Conservation (phyloP, 2,888 invertebrate genomes). For the Dorcus parallelipipedus region DNA sequence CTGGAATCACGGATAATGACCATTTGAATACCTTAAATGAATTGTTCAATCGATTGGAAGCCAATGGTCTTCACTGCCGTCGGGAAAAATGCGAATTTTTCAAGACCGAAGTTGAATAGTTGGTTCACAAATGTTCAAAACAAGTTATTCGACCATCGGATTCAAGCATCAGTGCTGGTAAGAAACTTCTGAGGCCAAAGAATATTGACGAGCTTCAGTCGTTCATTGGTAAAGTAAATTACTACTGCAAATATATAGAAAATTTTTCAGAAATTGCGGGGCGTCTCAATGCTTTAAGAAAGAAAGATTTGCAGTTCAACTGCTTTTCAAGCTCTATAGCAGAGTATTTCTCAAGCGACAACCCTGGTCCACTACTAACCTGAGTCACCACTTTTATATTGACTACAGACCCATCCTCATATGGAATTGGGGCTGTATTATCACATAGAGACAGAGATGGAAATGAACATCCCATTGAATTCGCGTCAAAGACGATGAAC, state of each 20-base stretch:
- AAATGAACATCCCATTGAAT: conserved; percentile 1
- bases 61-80: neutral
- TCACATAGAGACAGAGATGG: neutral
- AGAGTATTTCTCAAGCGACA: neutral
- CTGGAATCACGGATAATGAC: neutral
- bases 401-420: conserved; percentile 3
- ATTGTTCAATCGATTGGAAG: neutral
- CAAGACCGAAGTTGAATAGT: too few relatives aligned
- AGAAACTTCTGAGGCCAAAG: neutral
- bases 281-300: neutral
- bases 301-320: neutral
- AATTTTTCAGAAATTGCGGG: neutral
- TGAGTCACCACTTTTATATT: conserved; percentile 4
- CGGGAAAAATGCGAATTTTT: too few relatives aligned
- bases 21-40: neutral
- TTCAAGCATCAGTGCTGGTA: too few relatives aligned
- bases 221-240: neutral
- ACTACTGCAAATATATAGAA: neutral
- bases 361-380: neutral
- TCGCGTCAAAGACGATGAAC: conserved; percentile 4
- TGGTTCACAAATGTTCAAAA: neutral
- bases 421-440: conserved; percentile 5
- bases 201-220: neutral
- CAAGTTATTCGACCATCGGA: neutral
- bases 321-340: neutral